These are phyloP conservation scores for Takifugu flavidus DNA, from an alignment of 2,113 vertebrate genomes.

Conservation along the genomic window DNA sequence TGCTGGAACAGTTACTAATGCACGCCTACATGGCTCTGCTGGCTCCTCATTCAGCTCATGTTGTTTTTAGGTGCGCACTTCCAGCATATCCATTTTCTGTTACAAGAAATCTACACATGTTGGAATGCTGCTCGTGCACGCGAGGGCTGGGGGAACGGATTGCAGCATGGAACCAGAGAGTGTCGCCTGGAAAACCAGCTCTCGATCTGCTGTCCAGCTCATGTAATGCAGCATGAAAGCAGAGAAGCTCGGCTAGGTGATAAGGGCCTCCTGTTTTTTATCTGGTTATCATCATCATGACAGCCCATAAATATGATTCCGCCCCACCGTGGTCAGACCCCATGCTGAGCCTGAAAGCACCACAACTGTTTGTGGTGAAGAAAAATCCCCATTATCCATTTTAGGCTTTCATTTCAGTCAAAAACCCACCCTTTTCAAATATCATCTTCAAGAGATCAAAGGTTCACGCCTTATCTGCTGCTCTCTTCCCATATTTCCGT, in stretches of 20 bases:
- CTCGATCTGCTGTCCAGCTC: too few relatives aligned
- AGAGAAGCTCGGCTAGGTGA: too few relatives aligned
- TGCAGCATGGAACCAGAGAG: too few relatives aligned
- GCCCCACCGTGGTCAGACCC: too few relatives aligned
- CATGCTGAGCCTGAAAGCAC: not conserved
- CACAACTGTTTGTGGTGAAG: not conserved
- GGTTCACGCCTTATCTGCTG: constrained; percentile 31
- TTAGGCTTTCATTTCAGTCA: constrained; percentile 33
- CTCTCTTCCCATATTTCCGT: constrained; percentile 34
- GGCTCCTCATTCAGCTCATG: constrained; percentile 31
- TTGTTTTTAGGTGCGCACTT: constrained; percentile 41
- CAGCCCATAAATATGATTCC: not conserved
- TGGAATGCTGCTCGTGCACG: too few relatives aligned
- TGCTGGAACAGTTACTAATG: constrained; percentile 47
- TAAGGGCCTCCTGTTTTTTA: constrained; percentile 1
- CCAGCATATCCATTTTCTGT: constrained; percentile 38
- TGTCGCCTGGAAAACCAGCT: too few relatives aligned
- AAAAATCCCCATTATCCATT: constrained; percentile 26
- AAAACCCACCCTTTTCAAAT: constrained; percentile 38
- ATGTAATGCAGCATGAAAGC: too few relatives aligned
- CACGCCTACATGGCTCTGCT: constrained; percentile 38
- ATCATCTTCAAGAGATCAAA: constrained; percentile 26
- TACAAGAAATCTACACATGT: constrained; percentile 18
- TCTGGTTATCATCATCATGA: too few relatives aligned
- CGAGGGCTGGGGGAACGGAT: not conserved